Base-by-base conservation (phyloP, 2,113 vertebrate species). In the Rhinolophus ferrumequinum region DNA sequence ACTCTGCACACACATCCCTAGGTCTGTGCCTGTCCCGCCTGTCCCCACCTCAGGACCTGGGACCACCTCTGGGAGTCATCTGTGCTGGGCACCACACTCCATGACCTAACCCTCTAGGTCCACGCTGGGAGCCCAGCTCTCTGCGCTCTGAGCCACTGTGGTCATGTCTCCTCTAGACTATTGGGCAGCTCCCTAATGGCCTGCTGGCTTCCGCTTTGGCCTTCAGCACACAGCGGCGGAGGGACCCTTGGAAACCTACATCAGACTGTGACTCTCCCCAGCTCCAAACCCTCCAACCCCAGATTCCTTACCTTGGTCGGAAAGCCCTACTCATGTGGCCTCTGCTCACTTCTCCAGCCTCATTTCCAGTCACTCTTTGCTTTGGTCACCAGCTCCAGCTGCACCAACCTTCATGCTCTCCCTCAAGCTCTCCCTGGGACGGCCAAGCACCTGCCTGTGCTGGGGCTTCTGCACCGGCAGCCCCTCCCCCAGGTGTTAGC, bases 1-100 rank as follows among this genome's bases (percentile, higher is more conserved):
- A 15, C 9, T 82, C 5, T 30, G 4, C 8, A n/a, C 11, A 3
- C 30, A 5, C 22, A 1, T 7, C 38, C 16, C 15, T 52, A 3
- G 22, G 28, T 12, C 66, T 85, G 33, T 13, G 9, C 33, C 38
- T 3, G 18, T n/a, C 41, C n/a, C 77, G 3, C 3, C 7, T n/a
- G 44, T 83, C 70, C 38, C 24, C 28, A 2, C 18, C 15, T 92
- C 28, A 35, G 41, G 60, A 47, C 67, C 9, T 16, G 66, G 72
- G 18, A 38, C 58, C 15, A 50, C 9, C 14, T 38, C 14, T 47
- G 62, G 15, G 14, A 93, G 35, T 33, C 30, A 24, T 62, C 35
- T 76, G 69, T 87, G 35, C 69, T 70, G 28, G 30, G 66, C 15
- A 22, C 41, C 22, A 30, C 4, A 1, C 79, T 38, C 35, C 6